Conservation (phyloP, 53 echinoderm and acorn worm species). For the Astropecten irregularis region DNA sequence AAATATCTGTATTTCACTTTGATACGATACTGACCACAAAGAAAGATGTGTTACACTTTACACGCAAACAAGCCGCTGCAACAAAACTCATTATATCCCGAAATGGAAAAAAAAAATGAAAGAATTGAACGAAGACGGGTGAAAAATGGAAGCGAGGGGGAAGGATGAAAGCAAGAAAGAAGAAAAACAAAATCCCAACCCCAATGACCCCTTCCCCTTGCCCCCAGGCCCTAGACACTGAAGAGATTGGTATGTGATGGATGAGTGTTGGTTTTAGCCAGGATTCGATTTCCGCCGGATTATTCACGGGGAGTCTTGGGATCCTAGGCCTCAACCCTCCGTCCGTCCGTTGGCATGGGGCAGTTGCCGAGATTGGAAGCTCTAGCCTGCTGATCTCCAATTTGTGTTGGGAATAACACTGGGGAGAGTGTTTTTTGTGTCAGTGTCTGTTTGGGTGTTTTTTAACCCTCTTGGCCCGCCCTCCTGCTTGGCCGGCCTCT, state of each 20-base stretch:
- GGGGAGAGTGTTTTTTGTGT: no score
- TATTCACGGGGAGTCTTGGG: slow-evolving; percentile 17
- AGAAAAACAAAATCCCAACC: background rate
- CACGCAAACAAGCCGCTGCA: slow-evolving; percentile 1
- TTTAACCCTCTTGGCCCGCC: no score
- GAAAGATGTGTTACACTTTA: no score
- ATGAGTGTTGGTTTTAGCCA: slow-evolving; percentile 50
- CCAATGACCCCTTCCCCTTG: background rate
- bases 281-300: slow-evolving; percentile 55
- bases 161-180: background rate
- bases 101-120: slow-evolving; percentile 45
- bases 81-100: slow-evolving; percentile 23
- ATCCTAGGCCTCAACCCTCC: background rate
- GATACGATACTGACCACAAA: no score
- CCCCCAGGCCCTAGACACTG: background rate
- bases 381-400: slow-evolving; percentile 45
- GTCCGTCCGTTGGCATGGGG: background rate
- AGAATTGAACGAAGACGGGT: no score
- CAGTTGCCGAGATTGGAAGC: slow-evolving; percentile 26
- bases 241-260: slow-evolving; percentile 43
- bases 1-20: no score
- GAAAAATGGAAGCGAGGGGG: background rate
- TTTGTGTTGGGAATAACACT: slow-evolving; percentile 52
- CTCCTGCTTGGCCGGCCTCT: no score
- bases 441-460: no score